Percentiles rank a stretch among this genome's conserved stretches.
Evolutionary conservation across 2,888 invertebrate genomes (phyloP).

Genomic region (Doris montereyensis): DNA sequence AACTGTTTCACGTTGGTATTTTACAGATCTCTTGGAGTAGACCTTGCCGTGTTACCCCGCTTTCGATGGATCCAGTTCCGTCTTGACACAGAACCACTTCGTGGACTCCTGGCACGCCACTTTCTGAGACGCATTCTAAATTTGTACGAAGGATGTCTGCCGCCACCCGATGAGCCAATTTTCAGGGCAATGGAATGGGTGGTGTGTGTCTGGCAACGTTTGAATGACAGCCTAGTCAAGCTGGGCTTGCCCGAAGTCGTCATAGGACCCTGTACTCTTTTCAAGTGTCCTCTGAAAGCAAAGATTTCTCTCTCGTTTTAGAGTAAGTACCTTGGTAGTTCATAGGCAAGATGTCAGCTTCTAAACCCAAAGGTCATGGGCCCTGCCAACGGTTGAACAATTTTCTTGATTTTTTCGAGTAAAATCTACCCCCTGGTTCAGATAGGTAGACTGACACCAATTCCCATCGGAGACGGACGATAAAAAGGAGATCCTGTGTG

Average conservation of each 20-base stretch:
- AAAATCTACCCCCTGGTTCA: too few relatives aligned
- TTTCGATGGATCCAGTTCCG: constrained; percentile 71
- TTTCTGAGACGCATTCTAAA: constrained; percentile 64
- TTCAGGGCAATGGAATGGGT: constrained; percentile 68
- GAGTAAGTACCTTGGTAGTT: constrained; percentile 61
- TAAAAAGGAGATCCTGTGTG: too few relatives aligned
- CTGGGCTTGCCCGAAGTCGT: constrained; percentile 67
- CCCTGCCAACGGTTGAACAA: too few relatives aligned
- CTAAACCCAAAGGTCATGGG: too few relatives aligned
- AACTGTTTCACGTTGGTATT: neutral
- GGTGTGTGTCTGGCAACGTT: constrained; percentile 68
- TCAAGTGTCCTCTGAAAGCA: constrained; percentile 66
- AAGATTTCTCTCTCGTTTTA: constrained; percentile 58
- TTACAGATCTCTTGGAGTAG: constrained; percentile 66
- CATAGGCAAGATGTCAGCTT: too few relatives aligned
- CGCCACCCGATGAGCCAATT: constrained; percentile 53
- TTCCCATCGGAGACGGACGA: too few relatives aligned
- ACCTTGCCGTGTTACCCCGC: constrained; percentile 66
- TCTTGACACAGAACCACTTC: constrained; percentile 67
- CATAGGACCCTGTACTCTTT: constrained; percentile 68
- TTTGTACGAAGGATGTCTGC: constrained; percentile 56
- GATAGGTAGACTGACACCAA: too few relatives aligned
- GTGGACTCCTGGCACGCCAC: constrained; percentile 65
- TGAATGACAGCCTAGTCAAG: constrained; percentile 69
- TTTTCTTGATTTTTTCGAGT: too few relatives aligned